These are phyloP conservation scores for Heliconius hermathena DNA, from an alignment of 1,140 invertebrate species.

Conservation along the genomic window DNA sequence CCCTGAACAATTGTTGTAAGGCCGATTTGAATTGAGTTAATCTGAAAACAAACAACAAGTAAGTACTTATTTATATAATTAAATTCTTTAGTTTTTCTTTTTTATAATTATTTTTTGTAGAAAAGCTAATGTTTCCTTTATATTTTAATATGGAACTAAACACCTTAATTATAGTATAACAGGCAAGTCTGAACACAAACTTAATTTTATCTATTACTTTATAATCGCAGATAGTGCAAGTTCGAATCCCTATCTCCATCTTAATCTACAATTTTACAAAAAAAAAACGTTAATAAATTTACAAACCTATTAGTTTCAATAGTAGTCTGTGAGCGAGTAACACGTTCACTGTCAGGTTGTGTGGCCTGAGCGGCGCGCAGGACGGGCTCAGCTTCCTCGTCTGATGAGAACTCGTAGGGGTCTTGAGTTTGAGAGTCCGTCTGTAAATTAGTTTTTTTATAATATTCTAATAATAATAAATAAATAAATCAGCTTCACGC, in stretches of 20 bases:
- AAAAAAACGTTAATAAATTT: no score
- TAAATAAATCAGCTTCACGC: no score
- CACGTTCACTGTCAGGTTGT: constrained; percentile 49
- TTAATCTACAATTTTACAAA: no score
- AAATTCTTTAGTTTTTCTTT: neutral
- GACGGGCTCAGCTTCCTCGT: constrained; percentile 65
- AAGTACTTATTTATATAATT: neutral
- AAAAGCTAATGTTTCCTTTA: no score
- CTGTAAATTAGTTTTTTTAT: neutral
- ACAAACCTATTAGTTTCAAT: constrained; percentile 62
- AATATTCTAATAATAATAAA: no score
- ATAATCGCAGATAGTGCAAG: no score
- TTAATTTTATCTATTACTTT: no score
- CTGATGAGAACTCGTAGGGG: constrained; percentile 67
- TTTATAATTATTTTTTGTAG: neutral
- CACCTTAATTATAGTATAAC: no score
- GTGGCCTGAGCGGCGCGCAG: constrained; percentile 53
- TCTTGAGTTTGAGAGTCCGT: constrained; percentile 43
- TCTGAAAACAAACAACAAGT: constrained; percentile 65
- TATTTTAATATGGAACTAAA: no score
- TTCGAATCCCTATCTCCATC: no score
- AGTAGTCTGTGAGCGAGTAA: constrained; percentile 52
- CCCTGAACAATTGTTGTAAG: constrained; percentile 86
- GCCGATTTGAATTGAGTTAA: constrained; percentile 85
- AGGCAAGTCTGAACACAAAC: no score